phyloP scores from a whole-genome alignment of 37 sponge, comb jelly and placozoan genomes.

The Cliona cf. orientalis region DNA sequence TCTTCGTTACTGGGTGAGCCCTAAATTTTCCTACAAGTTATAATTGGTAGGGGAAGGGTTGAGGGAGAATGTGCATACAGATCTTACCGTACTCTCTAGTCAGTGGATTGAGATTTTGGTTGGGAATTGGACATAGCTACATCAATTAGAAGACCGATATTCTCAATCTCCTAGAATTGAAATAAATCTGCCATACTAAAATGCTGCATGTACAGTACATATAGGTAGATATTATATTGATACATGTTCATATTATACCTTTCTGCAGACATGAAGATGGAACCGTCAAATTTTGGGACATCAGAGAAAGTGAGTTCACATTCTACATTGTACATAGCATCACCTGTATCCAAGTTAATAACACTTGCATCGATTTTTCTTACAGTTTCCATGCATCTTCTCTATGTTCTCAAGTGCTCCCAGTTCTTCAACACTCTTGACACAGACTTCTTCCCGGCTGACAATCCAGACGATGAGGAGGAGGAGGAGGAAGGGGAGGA shows the following conservation, averaged over 20 bases:
- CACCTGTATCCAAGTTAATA: too few relatives aligned
- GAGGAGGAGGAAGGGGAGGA: constrained; percentile 5
- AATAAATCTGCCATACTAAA: background rate
- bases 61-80: background rate
- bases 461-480: constrained; percentile 11
- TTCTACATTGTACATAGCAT: background rate
- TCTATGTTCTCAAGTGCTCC: constrained; percentile 30
- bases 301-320: constrained; percentile 50
- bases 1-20: constrained; percentile 61
- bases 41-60: background rate
- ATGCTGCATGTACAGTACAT: background rate
- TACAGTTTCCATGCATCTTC: constrained; percentile 45
- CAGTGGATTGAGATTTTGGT: background rate
- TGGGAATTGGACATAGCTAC: background rate
- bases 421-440: constrained; percentile 52
- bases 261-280: constrained; percentile 92
- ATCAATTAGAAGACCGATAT: background rate
- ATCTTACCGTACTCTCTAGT: background rate
- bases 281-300: constrained; percentile 96
- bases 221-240: too few relatives aligned
- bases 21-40: background rate
- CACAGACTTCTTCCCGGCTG: constrained; percentile 35
- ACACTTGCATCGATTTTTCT: too few relatives aligned
- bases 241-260: too few relatives aligned
- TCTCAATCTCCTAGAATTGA: background rate